Evolutionary conservation across 2,113 vertebrate species (phyloP), one percentile per base, ranked within the genome.

Genomic region (Dolichotis patagonum): DNA sequence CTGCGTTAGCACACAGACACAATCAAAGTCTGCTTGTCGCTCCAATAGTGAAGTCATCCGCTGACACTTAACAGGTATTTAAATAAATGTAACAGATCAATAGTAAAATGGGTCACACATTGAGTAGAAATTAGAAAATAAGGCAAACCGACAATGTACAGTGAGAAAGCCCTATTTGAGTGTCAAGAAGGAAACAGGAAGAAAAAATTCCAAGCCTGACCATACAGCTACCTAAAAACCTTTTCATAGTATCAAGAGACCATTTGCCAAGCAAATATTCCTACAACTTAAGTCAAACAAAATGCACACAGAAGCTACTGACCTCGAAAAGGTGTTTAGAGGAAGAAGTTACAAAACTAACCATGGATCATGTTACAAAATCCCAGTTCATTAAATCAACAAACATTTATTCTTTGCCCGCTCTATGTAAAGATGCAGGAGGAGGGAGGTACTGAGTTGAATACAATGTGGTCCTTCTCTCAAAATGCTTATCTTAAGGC

Each of bases 131-230:
- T 85, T 71, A 91, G 81, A 69, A 97, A 77, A 63, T 67, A 87
- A 96, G 71, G 49, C 91, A 73, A 77, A 91, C 4, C 60, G 89
- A 54, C 19, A 35, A 30, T 49, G 7, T 54, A 16, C 16, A 92
- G 13, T 75, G 85, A 82, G 84, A 77, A 90, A 96, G 35, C 46
- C 41, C 20, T 77, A 41, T 60, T 62, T 75, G 52, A 49, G 3
- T 77, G 43, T 81, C 89, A 65, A 95, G 96, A 96, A 94, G 89
- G 84, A 97, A 91, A 85, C 46, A 92, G 88, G 89, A 94, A 96
- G 94, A 91, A 54, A 91, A 97, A 85, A 90, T 85, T 82, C 87
- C 65, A 94, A 94, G 67, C 92, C 26, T 75, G 84, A 89, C 28
- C 20, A 63, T 80, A 95, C 38, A 84, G 78, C 43, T 85, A 85